Evolutionary conservation across 2,888 invertebrate genomes (phyloP).

Genomic region (Protophormia terraenovae): DNA sequence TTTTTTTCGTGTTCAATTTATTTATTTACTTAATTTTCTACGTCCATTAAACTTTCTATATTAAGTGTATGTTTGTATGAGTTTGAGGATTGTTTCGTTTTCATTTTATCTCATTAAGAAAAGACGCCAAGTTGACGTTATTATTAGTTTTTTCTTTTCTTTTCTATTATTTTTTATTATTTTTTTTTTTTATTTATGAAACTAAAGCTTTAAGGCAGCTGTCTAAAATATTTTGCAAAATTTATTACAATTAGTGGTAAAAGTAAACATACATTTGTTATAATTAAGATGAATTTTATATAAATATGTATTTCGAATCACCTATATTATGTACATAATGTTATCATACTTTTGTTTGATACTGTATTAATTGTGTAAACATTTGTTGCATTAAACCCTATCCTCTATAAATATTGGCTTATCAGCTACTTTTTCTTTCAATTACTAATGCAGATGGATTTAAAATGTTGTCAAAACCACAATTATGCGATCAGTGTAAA

Average conservation of each 20-base stretch:
- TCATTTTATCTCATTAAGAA: conserved; percentile 42
- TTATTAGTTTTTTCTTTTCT: neutral
- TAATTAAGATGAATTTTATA: too few relatives aligned
- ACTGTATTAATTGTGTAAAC: neutral
- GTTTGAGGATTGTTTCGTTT: conserved; percentile 34
- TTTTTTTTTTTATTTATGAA: conserved; percentile 41
- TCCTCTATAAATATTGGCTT: neutral
- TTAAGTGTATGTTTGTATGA: neutral
- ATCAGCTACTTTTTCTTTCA: conserved; percentile 23
- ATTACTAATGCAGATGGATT: conserved; percentile 13
- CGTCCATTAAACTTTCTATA: neutral
- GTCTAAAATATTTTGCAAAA: neutral
- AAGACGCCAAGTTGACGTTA: conserved; percentile 56
- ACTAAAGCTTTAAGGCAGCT: conserved; percentile 21
- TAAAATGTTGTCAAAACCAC: conserved; percentile 22
- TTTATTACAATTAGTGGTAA: neutral
- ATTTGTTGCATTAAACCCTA: neutral
- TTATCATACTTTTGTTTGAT: neutral
- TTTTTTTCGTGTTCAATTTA: neutral
- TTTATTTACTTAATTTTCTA: neutral
- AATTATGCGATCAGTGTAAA: conserved; percentile 45
- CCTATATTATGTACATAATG: too few relatives aligned
- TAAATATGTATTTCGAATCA: too few relatives aligned
- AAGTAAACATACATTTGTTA: neutral
- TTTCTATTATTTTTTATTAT: neutral